phyloP scores from a whole-genome alignment of 2,797 vertebrate species.

The Phrynocephalus forsythii region DNA sequence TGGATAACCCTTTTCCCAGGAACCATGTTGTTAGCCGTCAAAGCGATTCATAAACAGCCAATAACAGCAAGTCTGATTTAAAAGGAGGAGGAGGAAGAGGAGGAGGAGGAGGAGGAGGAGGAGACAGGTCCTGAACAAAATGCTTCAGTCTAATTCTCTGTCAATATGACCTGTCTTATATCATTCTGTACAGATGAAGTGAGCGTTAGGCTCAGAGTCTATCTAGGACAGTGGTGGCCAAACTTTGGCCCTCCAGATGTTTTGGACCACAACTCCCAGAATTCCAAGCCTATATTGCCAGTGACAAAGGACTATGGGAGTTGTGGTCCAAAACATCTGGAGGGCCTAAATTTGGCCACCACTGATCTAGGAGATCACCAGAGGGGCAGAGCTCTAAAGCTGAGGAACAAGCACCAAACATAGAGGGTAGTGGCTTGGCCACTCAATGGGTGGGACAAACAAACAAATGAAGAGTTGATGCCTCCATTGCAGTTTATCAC shows the following conservation, averaged over 20 bases:
- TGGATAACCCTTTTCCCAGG: background rate
- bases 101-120: background rate
- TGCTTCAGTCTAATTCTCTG: background rate
- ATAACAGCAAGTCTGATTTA: background rate
- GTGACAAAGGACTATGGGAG: too few species aligned
- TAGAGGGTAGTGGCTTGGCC: too few species aligned
- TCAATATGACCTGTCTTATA: background rate
- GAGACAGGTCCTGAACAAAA: background rate
- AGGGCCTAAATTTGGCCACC: too few species aligned
- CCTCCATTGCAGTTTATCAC: too few species aligned
- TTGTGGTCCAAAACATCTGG: too few species aligned
- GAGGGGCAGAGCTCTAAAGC: background rate
- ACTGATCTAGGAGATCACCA: background rate
- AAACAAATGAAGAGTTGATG: too few species aligned
- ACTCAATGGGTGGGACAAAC: too few species aligned
- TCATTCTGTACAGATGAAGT: background rate
- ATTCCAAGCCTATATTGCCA: too few species aligned
- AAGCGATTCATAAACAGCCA: background rate
- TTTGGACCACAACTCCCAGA: too few species aligned
- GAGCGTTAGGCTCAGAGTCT: background rate
- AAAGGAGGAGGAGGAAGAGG: too few species aligned
- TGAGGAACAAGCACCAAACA: background rate
- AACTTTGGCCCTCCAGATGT: too few species aligned
- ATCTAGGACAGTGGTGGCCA: too few species aligned
- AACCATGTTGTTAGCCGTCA: background rate